phyloP scores from a whole-genome alignment of 1,140 invertebrate species.

The Megalonaias nervosa region DNA sequence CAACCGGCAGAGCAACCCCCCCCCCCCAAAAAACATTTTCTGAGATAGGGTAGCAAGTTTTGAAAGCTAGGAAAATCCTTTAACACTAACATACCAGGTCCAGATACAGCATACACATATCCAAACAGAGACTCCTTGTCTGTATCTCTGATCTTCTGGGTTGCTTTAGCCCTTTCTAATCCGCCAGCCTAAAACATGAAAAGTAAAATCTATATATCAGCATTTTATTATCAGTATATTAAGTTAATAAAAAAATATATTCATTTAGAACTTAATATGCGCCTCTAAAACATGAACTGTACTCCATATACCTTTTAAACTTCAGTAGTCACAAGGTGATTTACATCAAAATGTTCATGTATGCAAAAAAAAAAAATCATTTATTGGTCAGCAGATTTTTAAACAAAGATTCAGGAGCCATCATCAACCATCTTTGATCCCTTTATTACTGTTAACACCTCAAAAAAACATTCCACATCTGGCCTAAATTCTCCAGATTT shows the following conservation, averaged over 20 bases:
- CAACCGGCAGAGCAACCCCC: background rate
- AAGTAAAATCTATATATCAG: background rate
- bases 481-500: too few relatives aligned
- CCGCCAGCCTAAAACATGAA: slow-evolving; percentile 48
- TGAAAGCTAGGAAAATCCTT: background rate
- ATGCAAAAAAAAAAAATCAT: too few relatives aligned
- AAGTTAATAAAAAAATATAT: background rate
- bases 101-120: slow-evolving; percentile 97
- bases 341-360: background rate
- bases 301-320: background rate
- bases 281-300: background rate
- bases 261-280: background rate
- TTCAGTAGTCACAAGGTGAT: background rate
- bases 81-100: slow-evolving; percentile 63
- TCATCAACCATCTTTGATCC: too few relatives aligned
- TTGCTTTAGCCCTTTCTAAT: slow-evolving; percentile 46
- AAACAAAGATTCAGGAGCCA: too few relatives aligned
- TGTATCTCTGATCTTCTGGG: slow-evolving; percentile 76
- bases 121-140: slow-evolving; percentile 92
- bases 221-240: background rate
- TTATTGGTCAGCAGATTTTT: too few relatives aligned
- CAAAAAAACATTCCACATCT: too few relatives aligned
- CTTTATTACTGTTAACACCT: too few relatives aligned
- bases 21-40: background rate
- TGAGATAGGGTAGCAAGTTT: background rate